phyloP scores from a whole-genome alignment of 2,113 vertebrate species.

The Aptenodytes forsteri region DNA sequence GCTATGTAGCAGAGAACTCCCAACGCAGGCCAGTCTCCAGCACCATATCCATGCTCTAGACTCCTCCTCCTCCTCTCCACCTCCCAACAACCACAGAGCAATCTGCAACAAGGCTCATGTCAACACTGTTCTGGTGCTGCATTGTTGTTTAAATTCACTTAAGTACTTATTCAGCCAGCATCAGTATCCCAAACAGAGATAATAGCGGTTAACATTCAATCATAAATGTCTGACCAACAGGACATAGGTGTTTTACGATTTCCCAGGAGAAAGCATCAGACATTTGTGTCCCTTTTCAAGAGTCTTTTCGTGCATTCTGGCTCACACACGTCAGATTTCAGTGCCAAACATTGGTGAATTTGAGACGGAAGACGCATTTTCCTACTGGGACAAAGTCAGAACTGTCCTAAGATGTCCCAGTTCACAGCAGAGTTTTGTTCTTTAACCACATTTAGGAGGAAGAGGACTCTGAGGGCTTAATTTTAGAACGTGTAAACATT shows the following conservation, averaged over 20 bases:
- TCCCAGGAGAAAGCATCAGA: not conserved
- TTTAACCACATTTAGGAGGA: not conserved
- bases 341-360: not conserved
- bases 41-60: not conserved
- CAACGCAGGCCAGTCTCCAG: rapidly evolving
- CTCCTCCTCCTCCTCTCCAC: not conserved
- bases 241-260: rapidly evolving
- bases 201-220: not conserved
- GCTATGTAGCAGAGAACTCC: not conserved
- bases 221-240: not conserved
- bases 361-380: not conserved
- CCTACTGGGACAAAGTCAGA: not conserved
- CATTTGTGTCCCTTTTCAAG: not conserved
- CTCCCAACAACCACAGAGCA: not conserved
- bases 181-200: not conserved
- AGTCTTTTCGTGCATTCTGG: not conserved
- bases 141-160: not conserved
- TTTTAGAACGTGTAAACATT: not conserved
- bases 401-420: not conserved
- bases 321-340: not conserved
- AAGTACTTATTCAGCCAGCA: not conserved
- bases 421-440: not conserved
- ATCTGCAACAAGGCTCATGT: not conserved
- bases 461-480: not conserved
- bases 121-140: not conserved